Evolutionary conservation across 2,113 vertebrate species (phyloP).

Genomic region (Mastomys coucha): DNA sequence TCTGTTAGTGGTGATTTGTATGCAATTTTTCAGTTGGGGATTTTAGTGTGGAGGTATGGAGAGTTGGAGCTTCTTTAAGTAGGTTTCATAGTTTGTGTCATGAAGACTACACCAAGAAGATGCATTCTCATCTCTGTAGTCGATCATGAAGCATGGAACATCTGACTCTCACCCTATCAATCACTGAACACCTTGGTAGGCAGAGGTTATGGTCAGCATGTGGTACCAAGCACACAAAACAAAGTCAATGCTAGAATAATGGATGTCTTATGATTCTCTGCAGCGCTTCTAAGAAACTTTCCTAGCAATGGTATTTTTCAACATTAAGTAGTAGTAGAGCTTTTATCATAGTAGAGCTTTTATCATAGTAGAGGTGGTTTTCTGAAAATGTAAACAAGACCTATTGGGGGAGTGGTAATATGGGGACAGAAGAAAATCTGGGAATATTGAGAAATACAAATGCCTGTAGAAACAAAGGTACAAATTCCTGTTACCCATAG

Average conservation of each 20-base stretch:
- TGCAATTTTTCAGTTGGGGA: not conserved
- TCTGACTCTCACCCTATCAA: not conserved
- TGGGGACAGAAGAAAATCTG: not conserved
- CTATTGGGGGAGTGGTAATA: not conserved
- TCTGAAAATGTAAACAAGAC: not conserved
- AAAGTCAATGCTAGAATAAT: not conserved
- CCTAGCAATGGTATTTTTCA: not conserved
- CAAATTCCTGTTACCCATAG: not conserved
- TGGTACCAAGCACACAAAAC: not conserved
- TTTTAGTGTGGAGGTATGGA: too few species aligned
- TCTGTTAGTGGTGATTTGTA: not conserved
- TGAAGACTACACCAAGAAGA: not conserved
- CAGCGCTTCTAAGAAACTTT: not conserved
- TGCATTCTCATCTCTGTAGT: not conserved
- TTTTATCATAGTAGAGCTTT: not conserved
- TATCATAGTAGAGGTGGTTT: not conserved
- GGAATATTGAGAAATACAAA: not conserved
- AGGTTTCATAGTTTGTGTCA: not conserved
- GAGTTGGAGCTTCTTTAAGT: not conserved
- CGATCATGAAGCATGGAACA: not conserved
- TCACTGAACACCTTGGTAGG: not conserved
- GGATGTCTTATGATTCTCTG: not conserved
- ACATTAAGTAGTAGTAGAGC: not conserved
- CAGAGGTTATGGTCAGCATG: not conserved
- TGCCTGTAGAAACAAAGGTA: not conserved